Base-by-base conservation (phyloP, 2,113 vertebrate genomes). In the Callorhinus ursinus region DNA sequence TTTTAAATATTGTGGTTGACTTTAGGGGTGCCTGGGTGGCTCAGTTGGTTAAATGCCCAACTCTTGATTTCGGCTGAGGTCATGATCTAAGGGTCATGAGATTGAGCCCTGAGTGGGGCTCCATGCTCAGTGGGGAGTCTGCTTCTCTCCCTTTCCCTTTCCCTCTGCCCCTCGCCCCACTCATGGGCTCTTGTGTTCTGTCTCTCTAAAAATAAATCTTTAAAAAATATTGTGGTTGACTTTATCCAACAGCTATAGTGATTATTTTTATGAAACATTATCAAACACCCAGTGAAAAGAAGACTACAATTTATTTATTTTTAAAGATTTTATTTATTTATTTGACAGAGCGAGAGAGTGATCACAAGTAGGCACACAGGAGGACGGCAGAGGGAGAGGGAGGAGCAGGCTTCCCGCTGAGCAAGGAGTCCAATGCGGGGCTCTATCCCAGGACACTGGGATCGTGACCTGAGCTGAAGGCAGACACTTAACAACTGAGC, bases 251-350 rank as follows among this genome's bases (percentile, higher is more conserved):
- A 53, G 72, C 16, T 97, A 42, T 31, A 82, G 39, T 77, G 59
- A 94, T 74, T 80, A 74, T 94, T 94, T 95, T 93, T 88, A 77
- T 92, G 93, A 86, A 61, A 61, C 12, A 72, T 84, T 22, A 59
- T 59, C 16, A 83, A 36, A 72, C 0, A 21, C 1, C 5, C 7
- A 2, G 3, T 92, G 42, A 49, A 82, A 96, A 63, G 46, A 39
- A 90, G 22, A 28, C 4, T 65, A 22, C 9, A 69, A 55, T 53
- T 92, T 65, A 76, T 46, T 46, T 46, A 46, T 46, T 46, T 46
- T 46, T 46, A 9, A 46, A 46, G 46, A 46, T 46, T 46, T 46
- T 46, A 46, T 46, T 46, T 46, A 46, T 46, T 46, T 46, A 46
- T 46, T 46, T 46, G 46, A 46, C 7, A 46, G 46, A 46, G 46